These are phyloP conservation scores for Villa cingulata DNA, from an alignment of 2,888 invertebrate species.

Conservation along the genomic window DNA sequence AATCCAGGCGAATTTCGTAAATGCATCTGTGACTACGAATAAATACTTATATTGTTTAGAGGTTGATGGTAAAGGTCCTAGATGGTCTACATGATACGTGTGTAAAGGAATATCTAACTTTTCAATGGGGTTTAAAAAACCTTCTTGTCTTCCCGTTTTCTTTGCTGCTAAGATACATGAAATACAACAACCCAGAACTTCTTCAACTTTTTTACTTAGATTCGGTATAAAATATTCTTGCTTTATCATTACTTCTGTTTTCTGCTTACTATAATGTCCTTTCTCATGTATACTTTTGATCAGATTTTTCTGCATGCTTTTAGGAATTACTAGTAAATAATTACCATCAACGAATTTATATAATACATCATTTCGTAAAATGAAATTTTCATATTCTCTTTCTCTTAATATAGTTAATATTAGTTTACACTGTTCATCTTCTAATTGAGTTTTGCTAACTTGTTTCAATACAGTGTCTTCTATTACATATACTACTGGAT, in stretches of 20 bases:
- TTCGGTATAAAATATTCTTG: background rate
- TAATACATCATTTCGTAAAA: too few relatives aligned
- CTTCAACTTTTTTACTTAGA: background rate
- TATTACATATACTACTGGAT: constrained; percentile 9
- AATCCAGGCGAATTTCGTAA: constrained; percentile 26
- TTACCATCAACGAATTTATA: too few relatives aligned
- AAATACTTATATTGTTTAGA: constrained; percentile 24
- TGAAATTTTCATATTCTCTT: too few relatives aligned
- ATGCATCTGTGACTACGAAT: constrained; percentile 23
- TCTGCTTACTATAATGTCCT: background rate
- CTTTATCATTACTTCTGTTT: background rate
- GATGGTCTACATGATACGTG: constrained; percentile 24
- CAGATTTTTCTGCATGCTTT: too few relatives aligned
- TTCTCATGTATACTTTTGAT: background rate
- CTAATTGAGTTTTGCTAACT: too few relatives aligned
- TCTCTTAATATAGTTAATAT: too few relatives aligned
- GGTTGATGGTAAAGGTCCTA: constrained; percentile 22
- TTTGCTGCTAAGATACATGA: constrained; percentile 11
- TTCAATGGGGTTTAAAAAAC: constrained; percentile 22
- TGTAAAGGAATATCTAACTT: constrained; percentile 22
- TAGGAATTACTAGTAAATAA: too few relatives aligned
- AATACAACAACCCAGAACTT: constrained; percentile 9
- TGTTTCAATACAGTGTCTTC: too few relatives aligned
- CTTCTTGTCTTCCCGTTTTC: constrained; percentile 23
- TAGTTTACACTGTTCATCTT: too few relatives aligned